A percentile compares a stretch with the other conserved stretches of the same genome.
phyloP scores from a whole-genome alignment of 2,113 vertebrate genomes.

The Fukomys damarensis region DNA sequence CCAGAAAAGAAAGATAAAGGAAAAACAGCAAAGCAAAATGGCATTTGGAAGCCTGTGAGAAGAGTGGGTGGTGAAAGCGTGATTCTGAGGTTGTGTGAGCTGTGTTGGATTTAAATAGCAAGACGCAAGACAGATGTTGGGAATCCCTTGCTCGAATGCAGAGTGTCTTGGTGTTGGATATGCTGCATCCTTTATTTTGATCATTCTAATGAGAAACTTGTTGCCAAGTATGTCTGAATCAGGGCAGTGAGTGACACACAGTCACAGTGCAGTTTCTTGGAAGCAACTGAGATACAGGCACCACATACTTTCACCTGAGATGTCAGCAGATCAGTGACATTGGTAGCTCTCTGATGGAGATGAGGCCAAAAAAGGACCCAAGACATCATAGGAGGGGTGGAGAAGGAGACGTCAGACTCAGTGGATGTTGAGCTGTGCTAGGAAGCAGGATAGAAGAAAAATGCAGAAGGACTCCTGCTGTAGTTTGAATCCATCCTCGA shows the following conservation, averaged over 20 bases:
- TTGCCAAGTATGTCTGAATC: neutral
- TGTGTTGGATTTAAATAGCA: neutral
- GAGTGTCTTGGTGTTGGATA: no score
- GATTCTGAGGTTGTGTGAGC: neutral
- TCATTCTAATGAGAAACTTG: neutral
- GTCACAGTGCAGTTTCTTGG: no score
- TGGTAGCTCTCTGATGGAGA: neutral
- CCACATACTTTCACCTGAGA: rapidly evolving
- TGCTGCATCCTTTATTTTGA: neutral
- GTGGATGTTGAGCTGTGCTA: rapidly evolving
- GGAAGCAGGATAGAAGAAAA: neutral
- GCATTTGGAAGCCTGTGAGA: neutral
- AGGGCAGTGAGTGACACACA: neutral
- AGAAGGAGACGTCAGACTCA: neutral
- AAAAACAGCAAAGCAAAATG: neutral
- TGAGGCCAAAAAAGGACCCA: neutral
- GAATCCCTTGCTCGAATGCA: neutral
- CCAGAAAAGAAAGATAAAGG: neutral
- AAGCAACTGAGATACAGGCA: no score
- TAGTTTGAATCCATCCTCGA: neutral
- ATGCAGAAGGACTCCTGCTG: no score
- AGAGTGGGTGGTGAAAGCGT: neutral
- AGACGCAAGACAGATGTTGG: no score
- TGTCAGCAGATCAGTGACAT: neutral
- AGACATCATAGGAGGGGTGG: neutral